A percentile compares a stretch with the other conserved stretches of the same genome.
These are phyloP conservation scores for Clitarchus hookeri DNA, from an alignment of 2,888 invertebrate genomes.

Conservation along the genomic window DNA sequence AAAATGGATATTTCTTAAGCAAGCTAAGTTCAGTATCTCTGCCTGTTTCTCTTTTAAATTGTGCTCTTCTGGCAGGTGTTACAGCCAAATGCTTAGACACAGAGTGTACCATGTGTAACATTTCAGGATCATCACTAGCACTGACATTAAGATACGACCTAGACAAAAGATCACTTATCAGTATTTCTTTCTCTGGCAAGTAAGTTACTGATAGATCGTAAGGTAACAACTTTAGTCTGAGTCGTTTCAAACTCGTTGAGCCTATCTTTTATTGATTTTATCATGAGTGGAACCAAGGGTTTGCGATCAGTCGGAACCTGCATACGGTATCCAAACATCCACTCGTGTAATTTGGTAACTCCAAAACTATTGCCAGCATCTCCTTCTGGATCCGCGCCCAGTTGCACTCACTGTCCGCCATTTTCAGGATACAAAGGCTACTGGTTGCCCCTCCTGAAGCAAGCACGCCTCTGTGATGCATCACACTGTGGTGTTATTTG, in stretches of 20 bases:
- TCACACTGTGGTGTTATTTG: not conserved
- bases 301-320: not conserved
- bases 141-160: not conserved
- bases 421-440: not conserved
- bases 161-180: not conserved
- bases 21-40: not conserved
- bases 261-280: not conserved
- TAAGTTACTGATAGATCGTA: not conserved
- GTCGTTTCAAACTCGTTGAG: not conserved
- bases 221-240: not conserved
- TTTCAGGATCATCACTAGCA: not conserved
- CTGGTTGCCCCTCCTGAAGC: not conserved
- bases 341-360: not conserved
- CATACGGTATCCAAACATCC: not conserved
- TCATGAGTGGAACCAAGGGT: not conserved
- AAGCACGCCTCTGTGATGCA: not conserved
- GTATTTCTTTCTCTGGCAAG: not conserved
- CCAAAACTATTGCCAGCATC: not conserved
- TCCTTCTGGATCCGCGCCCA: not conserved
- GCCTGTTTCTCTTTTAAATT: not conserved
- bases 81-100: not conserved
- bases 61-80: not conserved
- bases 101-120: not conserved
- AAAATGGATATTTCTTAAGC: not conserved
- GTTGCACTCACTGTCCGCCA: not conserved